Conservation (phyloP, 1,140 invertebrate genomes). For the Armadillidium nasatum region DNA sequence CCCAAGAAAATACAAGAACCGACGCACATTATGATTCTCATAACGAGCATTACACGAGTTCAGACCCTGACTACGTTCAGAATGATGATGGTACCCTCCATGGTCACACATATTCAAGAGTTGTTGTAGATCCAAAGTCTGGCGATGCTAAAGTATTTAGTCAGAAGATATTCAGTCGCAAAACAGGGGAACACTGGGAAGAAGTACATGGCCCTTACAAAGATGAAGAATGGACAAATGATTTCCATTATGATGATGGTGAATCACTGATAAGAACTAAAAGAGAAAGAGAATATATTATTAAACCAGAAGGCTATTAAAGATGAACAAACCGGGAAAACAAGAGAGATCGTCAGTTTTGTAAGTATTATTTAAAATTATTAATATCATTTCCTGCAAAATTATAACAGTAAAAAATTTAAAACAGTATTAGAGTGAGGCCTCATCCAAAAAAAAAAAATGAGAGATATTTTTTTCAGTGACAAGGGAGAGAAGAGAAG, state of each 20-base stretch:
- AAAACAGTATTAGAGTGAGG: too few relatives aligned
- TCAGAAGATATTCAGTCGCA: background rate
- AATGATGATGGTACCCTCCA: background rate
- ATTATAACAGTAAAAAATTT: too few relatives aligned
- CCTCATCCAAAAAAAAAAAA: too few relatives aligned
- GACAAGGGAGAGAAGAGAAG: too few relatives aligned
- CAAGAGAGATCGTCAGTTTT: conserved; percentile 68
- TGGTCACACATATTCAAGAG: conserved; percentile 19
- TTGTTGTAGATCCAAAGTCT: conserved; percentile 27
- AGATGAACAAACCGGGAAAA: conserved; percentile 64
- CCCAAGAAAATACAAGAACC: too few relatives aligned
- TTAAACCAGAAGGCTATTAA: conserved; percentile 63
- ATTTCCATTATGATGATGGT: background rate
- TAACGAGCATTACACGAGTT: too few relatives aligned
- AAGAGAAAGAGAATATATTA: conserved; percentile 66
- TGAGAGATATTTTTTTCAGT: too few relatives aligned
- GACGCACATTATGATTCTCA: too few relatives aligned
- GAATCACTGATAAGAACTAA: conserved; percentile 51
- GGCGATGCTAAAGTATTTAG: conserved; percentile 25
- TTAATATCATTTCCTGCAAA: too few relatives aligned
- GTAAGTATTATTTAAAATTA: conserved; percentile 51
- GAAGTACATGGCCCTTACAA: conserved; percentile 1
- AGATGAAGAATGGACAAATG: background rate
- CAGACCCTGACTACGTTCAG: background rate
- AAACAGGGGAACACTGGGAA: background rate